These are phyloP conservation scores for Odontesthes bonariensis DNA, from an alignment of 2,113 vertebrate genomes.

Conservation along the genomic window DNA sequence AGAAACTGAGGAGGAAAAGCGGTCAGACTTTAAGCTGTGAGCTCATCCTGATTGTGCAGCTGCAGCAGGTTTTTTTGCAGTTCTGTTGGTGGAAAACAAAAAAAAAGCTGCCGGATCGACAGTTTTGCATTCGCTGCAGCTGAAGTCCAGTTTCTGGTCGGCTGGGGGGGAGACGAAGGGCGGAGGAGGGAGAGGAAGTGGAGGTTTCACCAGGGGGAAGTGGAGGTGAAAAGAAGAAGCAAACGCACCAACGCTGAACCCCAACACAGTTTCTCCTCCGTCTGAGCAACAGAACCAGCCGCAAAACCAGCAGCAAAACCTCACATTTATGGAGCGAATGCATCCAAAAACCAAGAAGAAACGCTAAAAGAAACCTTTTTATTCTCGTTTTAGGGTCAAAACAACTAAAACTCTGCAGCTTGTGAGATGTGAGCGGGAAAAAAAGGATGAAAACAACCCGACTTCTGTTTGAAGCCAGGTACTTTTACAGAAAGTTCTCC, in stretches of 20 bases:
- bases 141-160: constrained; percentile 1
- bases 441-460: no score
- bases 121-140: constrained; percentile 22
- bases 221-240: background rate
- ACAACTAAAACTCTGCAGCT: no score
- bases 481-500: no score
- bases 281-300: background rate
- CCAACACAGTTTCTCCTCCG: background rate
- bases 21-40: background rate
- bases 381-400: no score
- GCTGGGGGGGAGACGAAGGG: background rate
- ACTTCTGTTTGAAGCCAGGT: no score
- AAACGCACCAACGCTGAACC: background rate
- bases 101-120: constrained; percentile 31
- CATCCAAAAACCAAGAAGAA: no score
- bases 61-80: constrained; percentile 13
- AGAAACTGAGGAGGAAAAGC: background rate
- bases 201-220: constrained; percentile 14
- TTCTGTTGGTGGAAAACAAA: background rate
- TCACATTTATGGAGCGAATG: no score
- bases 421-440: no score
- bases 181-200: constrained; percentile 15
- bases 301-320: no score
- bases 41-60: constrained; percentile 14
- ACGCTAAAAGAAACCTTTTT: no score